These are phyloP conservation scores for Grallaria varia DNA, from an alignment of 2,113 vertebrate species.

Conservation along the genomic window DNA sequence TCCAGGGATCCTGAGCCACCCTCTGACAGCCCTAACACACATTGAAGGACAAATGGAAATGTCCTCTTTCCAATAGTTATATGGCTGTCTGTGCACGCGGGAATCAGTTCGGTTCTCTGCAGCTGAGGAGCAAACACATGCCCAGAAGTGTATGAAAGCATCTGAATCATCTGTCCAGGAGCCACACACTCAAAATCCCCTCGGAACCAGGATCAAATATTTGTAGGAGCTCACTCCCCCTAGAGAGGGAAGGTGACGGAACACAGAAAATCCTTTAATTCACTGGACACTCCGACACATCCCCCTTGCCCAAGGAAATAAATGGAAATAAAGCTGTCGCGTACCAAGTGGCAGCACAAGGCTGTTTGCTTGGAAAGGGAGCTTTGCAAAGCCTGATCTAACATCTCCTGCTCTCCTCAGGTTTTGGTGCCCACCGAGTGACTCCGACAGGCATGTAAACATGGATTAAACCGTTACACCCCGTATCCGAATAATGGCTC, in stretches of 20 bases:
- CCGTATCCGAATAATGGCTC: neutral
- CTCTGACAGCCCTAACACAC: neutral
- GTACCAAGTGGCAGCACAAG: neutral
- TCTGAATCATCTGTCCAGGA: neutral
- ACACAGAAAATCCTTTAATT: neutral
- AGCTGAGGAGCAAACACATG: neutral
- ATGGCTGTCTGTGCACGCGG: neutral
- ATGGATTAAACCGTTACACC: neutral
- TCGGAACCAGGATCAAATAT: neutral
- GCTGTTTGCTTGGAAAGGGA: neutral
- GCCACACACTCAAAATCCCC: neutral
- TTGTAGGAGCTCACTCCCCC: neutral
- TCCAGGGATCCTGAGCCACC: neutral
- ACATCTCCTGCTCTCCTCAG: neutral
- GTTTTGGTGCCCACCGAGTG: neutral
- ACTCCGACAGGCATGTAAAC: conserved; percentile 10
- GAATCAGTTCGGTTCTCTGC: neutral
- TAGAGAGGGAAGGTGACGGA: neutral
- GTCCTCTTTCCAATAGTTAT: neutral
- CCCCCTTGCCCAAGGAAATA: neutral
- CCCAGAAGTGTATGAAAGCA: neutral
- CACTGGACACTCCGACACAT: neutral
- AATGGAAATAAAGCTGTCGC: neutral
- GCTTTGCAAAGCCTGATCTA: neutral
- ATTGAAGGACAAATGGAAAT: neutral